Evolutionary conservation across 2,888 invertebrate genomes (phyloP).

Genomic region (Mycogona germanica): DNA sequence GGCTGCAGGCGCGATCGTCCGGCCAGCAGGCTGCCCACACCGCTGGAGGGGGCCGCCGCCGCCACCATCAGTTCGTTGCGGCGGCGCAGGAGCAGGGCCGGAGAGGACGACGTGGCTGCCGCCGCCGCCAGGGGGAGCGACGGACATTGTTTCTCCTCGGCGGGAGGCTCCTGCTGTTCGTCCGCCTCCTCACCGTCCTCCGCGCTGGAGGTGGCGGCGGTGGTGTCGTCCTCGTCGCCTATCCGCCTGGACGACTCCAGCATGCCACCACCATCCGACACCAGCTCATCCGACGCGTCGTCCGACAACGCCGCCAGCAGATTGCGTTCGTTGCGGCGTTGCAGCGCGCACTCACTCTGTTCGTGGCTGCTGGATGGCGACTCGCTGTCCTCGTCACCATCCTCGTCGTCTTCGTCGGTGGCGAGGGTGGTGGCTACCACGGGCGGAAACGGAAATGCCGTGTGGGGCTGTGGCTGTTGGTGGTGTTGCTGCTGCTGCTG

Average conservation of each 20-base stretch:
- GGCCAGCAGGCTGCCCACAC: not conserved
- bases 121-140: not conserved
- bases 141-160: no score
- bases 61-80: not conserved
- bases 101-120: not conserved
- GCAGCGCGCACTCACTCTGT: no score
- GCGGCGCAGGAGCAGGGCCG: not conserved
- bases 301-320: no score
- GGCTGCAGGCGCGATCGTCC: not conserved
- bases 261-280: no score
- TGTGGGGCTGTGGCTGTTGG: not conserved
- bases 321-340: no score
- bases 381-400: not conserved
- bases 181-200: no score
- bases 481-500: not conserved
- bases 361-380: not conserved
- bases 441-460: constrained; percentile 11
- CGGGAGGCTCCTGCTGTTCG: no score
- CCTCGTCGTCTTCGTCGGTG: not conserved
- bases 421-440: not conserved
- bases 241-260: not conserved
- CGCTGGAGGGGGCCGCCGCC: not conserved
- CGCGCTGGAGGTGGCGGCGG: not conserved
- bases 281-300: no score
- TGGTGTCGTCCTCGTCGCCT: not conserved